Conservation (phyloP, 2,797 vertebrate genomes). For the Spheniscus humboldti region DNA sequence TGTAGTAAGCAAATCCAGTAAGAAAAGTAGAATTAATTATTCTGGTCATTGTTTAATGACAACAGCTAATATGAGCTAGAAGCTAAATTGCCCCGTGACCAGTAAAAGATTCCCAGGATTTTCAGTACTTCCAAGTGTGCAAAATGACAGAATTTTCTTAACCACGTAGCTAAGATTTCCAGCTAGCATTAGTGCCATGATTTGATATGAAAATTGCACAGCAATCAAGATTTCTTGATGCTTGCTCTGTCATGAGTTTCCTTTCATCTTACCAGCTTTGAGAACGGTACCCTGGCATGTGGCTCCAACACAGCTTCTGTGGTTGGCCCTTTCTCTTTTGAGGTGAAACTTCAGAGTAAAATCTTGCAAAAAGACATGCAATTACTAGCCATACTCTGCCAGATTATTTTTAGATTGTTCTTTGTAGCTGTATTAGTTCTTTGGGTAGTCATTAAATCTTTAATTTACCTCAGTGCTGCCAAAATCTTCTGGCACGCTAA, state of each 20-base stretch:
- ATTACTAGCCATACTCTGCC: not conserved
- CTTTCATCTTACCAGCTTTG: not conserved
- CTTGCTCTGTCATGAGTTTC: not conserved
- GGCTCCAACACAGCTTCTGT: not conserved
- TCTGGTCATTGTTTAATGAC: not conserved
- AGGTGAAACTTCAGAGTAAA: not conserved
- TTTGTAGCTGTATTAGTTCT: not conserved
- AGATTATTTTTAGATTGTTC: constrained; percentile 1
- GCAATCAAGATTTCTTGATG: not conserved
- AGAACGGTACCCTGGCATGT: not conserved
- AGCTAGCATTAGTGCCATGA: not conserved
- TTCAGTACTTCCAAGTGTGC: not conserved
- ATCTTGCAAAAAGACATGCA: not conserved
- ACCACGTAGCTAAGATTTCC: not conserved
- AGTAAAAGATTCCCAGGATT: not conserved
- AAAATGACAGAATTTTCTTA: not conserved
- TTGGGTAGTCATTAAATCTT: not conserved
- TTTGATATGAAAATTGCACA: not conserved
- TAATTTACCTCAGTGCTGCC: constrained; percentile 5
- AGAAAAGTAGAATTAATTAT: not conserved
- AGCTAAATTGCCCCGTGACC: not conserved
- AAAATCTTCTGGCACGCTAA: not conserved
- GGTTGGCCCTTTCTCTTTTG: not conserved
- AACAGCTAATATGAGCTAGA: not conserved
- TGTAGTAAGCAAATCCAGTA: not conserved